Evolutionary conservation across 2,888 invertebrate species (phyloP).

Genomic region (Ganaspis brasiliensis): DNA sequence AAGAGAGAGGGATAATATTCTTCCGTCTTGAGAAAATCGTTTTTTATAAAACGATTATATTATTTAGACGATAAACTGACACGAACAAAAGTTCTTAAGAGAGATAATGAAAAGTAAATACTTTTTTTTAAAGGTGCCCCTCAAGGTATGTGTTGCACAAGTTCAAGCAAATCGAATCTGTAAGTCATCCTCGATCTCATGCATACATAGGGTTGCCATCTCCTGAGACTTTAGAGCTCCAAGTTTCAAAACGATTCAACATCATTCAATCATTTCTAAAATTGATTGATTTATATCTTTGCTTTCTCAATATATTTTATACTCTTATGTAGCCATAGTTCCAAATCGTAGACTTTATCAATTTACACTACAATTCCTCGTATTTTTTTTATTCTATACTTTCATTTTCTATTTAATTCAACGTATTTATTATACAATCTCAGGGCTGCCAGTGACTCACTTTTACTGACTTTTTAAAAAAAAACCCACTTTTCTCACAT

Average conservation of each 20-base stretch:
- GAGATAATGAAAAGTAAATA: conserved; percentile 69
- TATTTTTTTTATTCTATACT: background rate
- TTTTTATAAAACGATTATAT: background rate
- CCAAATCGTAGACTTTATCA: background rate
- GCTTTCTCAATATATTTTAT: no score
- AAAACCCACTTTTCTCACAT: no score
- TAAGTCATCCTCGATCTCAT: conserved; percentile 73
- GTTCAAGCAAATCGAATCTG: conserved; percentile 76
- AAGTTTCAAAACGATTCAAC: background rate
- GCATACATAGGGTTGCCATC: conserved; percentile 35
- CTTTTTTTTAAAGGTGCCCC: conserved; percentile 80
- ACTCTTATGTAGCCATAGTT: no score
- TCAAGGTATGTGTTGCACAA: conserved; percentile 80
- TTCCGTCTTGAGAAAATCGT: background rate
- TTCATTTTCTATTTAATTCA: no score
- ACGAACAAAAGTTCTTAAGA: conserved; percentile 19
- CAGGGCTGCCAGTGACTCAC: no score
- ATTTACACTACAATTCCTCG: no score
- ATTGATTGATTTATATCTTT: background rate
- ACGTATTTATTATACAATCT: no score
- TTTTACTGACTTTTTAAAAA: no score
- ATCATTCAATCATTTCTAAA: background rate
- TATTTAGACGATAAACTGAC: conserved; percentile 8
- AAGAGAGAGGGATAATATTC: background rate
- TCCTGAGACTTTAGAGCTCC: conserved; percentile 4